phyloP scores from a whole-genome alignment of 2,888 invertebrate species.

The Xestia ashworthii region DNA sequence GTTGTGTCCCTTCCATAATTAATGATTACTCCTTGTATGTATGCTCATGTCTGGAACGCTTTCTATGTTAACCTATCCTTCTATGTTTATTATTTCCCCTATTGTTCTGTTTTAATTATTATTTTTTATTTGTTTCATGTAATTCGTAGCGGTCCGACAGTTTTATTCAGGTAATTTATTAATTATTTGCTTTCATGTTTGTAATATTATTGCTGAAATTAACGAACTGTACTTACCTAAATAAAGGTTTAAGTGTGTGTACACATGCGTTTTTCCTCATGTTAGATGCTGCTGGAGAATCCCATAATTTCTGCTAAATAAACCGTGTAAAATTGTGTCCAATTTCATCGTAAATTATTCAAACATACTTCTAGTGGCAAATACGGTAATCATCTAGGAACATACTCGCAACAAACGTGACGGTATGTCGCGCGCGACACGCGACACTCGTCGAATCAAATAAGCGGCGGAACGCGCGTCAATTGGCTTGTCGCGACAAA shows the following conservation, averaged over 20 bases:
- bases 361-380: background rate
- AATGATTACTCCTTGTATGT: background rate
- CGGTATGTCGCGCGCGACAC: conserved; percentile 5
- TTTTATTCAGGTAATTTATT: conserved; percentile 86
- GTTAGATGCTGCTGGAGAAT: conserved; percentile 6
- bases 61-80: conserved; percentile 6
- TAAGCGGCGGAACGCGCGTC: conserved; percentile 62
- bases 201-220: conserved; percentile 11
- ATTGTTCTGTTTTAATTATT: conserved; percentile 72
- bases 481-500: conserved; percentile 78
- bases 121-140: conserved; percentile 88
- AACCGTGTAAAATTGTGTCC: conserved; percentile 1
- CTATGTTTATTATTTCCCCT: conserved; percentile 57
- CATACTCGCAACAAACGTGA: conserved; percentile 1
- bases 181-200: conserved; percentile 40
- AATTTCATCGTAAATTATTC: background rate
- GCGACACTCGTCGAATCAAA: conserved; percentile 64
- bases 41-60: background rate
- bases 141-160: conserved; percentile 87
- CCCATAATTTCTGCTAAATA: background rate
- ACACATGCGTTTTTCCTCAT: background rate
- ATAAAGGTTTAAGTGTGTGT: background rate
- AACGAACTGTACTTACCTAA: background rate
- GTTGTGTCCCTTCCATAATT: background rate
- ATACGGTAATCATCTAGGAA: conserved; percentile 10